Evolutionary conservation across 2,888 invertebrate species (phyloP).

Genomic region (Blastobasis lacticolella): DNA sequence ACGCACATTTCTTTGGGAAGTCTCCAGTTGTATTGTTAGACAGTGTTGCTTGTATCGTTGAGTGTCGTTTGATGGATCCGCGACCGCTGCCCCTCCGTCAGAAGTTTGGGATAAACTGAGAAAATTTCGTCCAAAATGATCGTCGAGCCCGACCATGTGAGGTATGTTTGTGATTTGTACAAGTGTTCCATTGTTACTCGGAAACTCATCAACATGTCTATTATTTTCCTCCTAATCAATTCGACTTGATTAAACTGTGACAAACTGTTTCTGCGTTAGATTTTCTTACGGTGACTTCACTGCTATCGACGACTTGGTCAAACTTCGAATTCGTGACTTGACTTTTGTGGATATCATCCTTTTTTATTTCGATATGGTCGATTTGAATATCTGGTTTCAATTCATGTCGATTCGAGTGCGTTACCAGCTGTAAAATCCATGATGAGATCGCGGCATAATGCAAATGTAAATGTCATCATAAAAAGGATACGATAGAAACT

Average conservation of each 20-base stretch:
- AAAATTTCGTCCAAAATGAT: constrained; percentile 69
- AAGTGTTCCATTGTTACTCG: constrained; percentile 45
- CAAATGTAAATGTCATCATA: neutral
- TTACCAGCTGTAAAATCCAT: neutral
- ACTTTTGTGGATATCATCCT: constrained; percentile 4
- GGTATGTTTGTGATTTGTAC: constrained; percentile 58
- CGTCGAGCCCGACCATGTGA: constrained; percentile 71
- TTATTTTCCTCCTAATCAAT: constrained; percentile 16
- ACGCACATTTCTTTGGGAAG: constrained; percentile 42
- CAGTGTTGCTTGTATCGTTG: constrained; percentile 42
- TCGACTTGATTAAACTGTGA: neutral
- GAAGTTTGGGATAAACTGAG: constrained; percentile 51
- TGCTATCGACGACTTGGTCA: neutral
- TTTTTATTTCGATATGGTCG: constrained; percentile 6
- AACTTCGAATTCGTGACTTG: constrained; percentile 8
- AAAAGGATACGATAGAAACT: neutral
- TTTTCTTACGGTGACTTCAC: neutral
- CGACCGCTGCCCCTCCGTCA: constrained; percentile 25
- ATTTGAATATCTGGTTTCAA: constrained; percentile 12
- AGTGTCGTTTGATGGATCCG: constrained; percentile 64
- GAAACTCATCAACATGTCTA: constrained; percentile 21
- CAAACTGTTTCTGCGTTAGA: neutral
- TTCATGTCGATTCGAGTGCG: neutral
- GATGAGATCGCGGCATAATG: neutral
- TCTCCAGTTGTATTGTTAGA: constrained; percentile 41